A percentile compares a stretch with the other conserved stretches of the same genome.
Conservation (phyloP, 1,140 invertebrate genomes). For the Eupristina koningsbergeri region DNA sequence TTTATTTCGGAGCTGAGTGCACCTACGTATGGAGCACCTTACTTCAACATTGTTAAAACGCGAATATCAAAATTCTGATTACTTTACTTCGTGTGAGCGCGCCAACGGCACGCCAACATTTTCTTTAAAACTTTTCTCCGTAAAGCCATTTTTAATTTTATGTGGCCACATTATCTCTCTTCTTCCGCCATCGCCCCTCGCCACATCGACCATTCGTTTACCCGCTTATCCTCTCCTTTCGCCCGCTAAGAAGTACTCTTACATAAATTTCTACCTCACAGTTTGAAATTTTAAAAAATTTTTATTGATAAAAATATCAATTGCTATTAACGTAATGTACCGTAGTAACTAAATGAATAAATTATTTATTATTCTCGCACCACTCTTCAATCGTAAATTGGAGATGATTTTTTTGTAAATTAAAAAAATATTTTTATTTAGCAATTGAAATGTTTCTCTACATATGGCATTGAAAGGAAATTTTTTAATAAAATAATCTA, state of each 20-base stretch:
- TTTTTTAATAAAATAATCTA: too few relatives aligned
- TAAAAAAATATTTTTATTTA: too few relatives aligned
- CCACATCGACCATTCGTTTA: not conserved
- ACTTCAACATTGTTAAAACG: conserved; percentile 17
- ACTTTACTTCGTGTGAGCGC: conserved; percentile 20
- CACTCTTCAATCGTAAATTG: too few relatives aligned
- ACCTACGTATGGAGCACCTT: not conserved
- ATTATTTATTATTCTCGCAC: not conserved
- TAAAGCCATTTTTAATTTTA: conserved; percentile 23
- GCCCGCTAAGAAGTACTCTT: not conserved
- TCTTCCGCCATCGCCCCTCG: too few relatives aligned
- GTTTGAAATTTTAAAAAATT: too few relatives aligned
- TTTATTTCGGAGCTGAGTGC: not conserved
- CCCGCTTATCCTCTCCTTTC: not conserved
- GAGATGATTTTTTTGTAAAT: too few relatives aligned
- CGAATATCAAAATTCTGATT: conserved; percentile 36
- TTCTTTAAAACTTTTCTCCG: conserved; percentile 33
- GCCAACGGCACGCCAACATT: not conserved
- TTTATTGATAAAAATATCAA: too few relatives aligned
- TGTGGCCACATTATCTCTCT: not conserved
- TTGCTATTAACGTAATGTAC: too few relatives aligned
- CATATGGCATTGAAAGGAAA: too few relatives aligned
- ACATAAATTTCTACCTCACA: not conserved
- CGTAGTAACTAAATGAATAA: not conserved
- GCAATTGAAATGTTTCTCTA: too few relatives aligned